These are phyloP conservation scores for Eublepharis macularius DNA, from an alignment of 2,113 vertebrate species.

Conservation along the genomic window DNA sequence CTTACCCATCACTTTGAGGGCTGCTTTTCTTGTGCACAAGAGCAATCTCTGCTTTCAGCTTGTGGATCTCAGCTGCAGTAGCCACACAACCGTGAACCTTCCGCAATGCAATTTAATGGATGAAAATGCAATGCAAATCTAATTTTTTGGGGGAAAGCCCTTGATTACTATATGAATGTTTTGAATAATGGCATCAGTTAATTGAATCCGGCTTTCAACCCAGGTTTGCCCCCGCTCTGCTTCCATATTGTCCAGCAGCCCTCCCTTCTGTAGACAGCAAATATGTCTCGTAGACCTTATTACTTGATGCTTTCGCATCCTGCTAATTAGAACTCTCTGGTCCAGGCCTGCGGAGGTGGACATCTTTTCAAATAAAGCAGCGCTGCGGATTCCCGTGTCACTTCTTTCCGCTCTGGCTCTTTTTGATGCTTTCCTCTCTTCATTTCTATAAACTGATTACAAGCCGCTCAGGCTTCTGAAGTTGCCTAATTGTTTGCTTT, in stretches of 20 bases:
- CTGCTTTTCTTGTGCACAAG: not conserved
- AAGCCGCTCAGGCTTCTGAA: not conserved
- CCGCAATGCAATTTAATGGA: not conserved
- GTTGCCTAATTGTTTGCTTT: not conserved
- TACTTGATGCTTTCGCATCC: not conserved
- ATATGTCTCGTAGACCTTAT: not conserved
- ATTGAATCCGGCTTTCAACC: not conserved
- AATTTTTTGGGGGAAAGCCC: not conserved
- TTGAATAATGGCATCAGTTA: not conserved
- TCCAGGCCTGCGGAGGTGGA: not conserved
- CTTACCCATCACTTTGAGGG: not conserved
- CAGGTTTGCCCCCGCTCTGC: not conserved
- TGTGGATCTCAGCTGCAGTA: not conserved
- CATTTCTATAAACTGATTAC: not conserved
- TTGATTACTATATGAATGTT: not conserved
- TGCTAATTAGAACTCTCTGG: not conserved
- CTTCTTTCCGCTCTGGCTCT: conserved; percentile 15
- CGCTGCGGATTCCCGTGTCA: conserved; percentile 1
- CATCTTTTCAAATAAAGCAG: conserved; percentile 40
- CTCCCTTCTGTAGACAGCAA: not conserved
- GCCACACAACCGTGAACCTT: not conserved
- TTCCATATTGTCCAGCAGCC: not conserved
- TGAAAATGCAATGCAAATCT: not conserved
- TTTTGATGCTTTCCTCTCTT: conserved; percentile 7
- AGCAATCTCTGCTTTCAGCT: not conserved